These are phyloP conservation scores for Takifugu bimaculatus DNA, from an alignment of 2,113 vertebrate species.

Conservation along the genomic window DNA sequence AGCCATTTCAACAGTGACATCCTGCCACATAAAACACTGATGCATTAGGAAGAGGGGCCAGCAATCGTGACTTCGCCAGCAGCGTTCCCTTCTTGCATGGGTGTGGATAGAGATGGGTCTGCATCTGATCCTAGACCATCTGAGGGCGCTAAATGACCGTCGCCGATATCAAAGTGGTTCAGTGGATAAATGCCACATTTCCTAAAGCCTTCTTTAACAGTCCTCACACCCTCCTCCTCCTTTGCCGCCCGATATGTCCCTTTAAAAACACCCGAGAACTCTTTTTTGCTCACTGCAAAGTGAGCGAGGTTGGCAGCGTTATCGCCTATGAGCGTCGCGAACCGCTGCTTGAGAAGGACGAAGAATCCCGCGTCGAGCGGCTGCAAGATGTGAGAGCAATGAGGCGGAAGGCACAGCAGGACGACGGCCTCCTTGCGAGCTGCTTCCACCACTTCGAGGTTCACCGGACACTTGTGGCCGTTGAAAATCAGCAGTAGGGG, in stretches of 20 bases:
- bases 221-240: constrained; percentile 53
- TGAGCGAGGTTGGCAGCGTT: constrained; percentile 25
- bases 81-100: constrained; percentile 13
- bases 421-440: constrained; percentile 56
- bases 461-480: constrained; percentile 60
- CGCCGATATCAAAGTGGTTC: constrained; percentile 33
- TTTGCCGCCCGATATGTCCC: constrained; percentile 46
- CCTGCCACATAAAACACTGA: not conserved
- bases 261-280: constrained; percentile 62
- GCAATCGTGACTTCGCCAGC: constrained; percentile 29
- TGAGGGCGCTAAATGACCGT: constrained; percentile 29
- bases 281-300: constrained; percentile 64
- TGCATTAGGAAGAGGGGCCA: constrained; percentile 31
- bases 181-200: constrained; percentile 61
- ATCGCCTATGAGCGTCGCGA: constrained; percentile 37
- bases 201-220: constrained; percentile 58
- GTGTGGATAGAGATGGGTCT: constrained; percentile 27
- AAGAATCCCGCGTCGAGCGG: constrained; percentile 54
- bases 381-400: constrained; percentile 67
- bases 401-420: constrained; percentile 61
- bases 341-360: constrained; percentile 53
- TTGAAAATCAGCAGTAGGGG: constrained; percentile 62
- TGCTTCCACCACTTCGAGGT: constrained; percentile 63
- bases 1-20: not conserved
- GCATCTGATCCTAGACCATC: constrained; percentile 20